phyloP scores from a whole-genome alignment of 2,797 vertebrate species.

The Podarcis siculus region DNA sequence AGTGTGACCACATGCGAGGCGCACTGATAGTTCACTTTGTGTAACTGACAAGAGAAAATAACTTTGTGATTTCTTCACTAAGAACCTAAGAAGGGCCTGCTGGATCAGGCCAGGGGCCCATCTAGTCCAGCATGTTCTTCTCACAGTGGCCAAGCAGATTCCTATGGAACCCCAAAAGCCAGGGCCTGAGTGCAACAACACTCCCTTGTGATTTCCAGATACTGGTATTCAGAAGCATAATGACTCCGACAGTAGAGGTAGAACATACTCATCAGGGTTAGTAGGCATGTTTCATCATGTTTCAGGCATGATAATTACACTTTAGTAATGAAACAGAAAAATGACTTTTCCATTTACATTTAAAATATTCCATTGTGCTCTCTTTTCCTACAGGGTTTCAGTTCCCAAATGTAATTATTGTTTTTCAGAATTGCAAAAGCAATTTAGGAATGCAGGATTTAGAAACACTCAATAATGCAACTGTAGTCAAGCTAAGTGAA shows the following conservation, averaged over 20 bases:
- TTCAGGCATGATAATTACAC: not conserved
- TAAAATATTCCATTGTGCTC: rapidly evolving
- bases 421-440: rapidly evolving
- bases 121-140: too few species aligned
- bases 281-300: not conserved
- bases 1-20: not conserved
- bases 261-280: too few species aligned
- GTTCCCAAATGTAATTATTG: not conserved
- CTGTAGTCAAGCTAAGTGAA: not conserved
- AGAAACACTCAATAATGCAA: not conserved
- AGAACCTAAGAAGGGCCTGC: not conserved
- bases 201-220: too few species aligned
- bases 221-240: too few species aligned
- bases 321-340: not conserved
- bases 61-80: not conserved
- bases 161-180: too few species aligned
- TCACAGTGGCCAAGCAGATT: too few species aligned
- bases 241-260: too few species aligned
- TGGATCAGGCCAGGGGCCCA: too few species aligned
- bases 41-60: not conserved
- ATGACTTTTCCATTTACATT: not conserved
- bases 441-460: rapidly evolving
- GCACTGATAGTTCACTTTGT: not conserved
- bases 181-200: too few species aligned
- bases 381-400: not conserved